Evolutionary conservation across 2,113 vertebrate species (phyloP), one percentile per base, ranked within the genome.

Genomic region (Phyllopteryx taeniolatus): DNA sequence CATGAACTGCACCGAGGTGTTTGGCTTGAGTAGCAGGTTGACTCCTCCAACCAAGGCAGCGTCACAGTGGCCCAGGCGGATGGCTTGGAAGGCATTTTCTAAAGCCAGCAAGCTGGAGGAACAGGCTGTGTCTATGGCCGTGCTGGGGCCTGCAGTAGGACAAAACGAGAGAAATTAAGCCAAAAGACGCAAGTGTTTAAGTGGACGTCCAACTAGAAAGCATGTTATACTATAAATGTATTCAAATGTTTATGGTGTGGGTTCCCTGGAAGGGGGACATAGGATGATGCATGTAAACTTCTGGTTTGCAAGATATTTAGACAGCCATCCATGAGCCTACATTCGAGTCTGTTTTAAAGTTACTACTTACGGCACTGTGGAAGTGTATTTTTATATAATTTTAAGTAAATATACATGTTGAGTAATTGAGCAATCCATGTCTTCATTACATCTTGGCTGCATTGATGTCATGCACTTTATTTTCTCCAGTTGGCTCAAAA

Each of bases 1-100:
- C 96, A 98, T 94, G 86, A 99, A 99, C 87, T 99, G 98, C 71
- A 99, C 92, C 0, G 98, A 98, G 20, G 96, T 98, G 91, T 94
- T 95, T 53, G 97, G 98, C 81, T 98, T 99, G 42, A 99, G 92
- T 56, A 98, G 74, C 51, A 98, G 0, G 71, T 96, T 98, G 78
- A 96, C 94, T 19, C 98, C 98, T 0, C 96, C 96, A 35, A 97
- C 96, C 0, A 99, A 79, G 44, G 98, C 98, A 0, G 94, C 82
- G 0, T 93, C 88, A 80, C 96, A 98, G 5, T 74, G 85, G 8
- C 96, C 96, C 0, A 89, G 85, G 4, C 74, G 79, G 64, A 99
- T 95, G 76, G 95, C 96, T 2, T 95, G 93, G 76, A 92, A 98
- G 73, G 95, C 98, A 0, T 81, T 95, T 77, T 98, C 94, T 82